A percentile compares a stretch with the other conserved stretches of the same genome.
phyloP scores from a whole-genome alignment of 2,888 invertebrate genomes.

The Lepidocyrtinus sp. region DNA sequence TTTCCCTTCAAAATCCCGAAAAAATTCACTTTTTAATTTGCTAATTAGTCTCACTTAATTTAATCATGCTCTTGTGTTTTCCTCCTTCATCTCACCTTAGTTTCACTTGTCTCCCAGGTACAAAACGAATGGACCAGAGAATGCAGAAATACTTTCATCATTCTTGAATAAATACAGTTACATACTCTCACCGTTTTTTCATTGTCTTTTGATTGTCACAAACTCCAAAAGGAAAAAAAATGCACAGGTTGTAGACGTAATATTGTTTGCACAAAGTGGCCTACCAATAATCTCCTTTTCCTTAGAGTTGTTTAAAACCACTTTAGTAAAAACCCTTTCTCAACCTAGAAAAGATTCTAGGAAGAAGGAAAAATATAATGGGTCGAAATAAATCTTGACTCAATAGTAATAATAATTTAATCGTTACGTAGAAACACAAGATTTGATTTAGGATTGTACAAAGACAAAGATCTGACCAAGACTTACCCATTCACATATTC shows the following conservation, averaged over 20 bases:
- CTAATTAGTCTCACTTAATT: too few relatives aligned
- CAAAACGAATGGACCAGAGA: too few relatives aligned
- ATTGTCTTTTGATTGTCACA: too few relatives aligned
- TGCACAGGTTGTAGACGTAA: too few relatives aligned
- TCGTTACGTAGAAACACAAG: slow-evolving; percentile 23
- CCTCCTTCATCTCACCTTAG: too few relatives aligned
- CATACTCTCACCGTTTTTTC: slow-evolving; percentile 14
- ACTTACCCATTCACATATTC: neutral
- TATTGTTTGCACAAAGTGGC: too few relatives aligned
- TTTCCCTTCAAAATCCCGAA: neutral
- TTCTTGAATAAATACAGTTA: slow-evolving; percentile 21
- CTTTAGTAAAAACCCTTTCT: slow-evolving; percentile 28
- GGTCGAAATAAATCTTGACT: too few relatives aligned
- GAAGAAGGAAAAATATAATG: slow-evolving; percentile 44
- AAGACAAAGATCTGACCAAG: slow-evolving; percentile 5
- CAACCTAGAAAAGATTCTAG: slow-evolving; percentile 41
- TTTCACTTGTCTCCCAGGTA: too few relatives aligned
- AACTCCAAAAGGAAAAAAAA: slow-evolving; percentile 11
- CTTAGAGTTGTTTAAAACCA: neutral
- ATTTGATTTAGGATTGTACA: slow-evolving; percentile 9
- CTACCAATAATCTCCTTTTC: too few relatives aligned
- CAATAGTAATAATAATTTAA: slow-evolving; percentile 2
- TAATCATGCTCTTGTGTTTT: too few relatives aligned
- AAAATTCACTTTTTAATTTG: too few relatives aligned
- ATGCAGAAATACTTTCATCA: neutral